Evolutionary conservation across 2,113 vertebrate genomes (phyloP), one percentile per base, ranked within the genome.

Genomic region (Carassius auratus): DNA sequence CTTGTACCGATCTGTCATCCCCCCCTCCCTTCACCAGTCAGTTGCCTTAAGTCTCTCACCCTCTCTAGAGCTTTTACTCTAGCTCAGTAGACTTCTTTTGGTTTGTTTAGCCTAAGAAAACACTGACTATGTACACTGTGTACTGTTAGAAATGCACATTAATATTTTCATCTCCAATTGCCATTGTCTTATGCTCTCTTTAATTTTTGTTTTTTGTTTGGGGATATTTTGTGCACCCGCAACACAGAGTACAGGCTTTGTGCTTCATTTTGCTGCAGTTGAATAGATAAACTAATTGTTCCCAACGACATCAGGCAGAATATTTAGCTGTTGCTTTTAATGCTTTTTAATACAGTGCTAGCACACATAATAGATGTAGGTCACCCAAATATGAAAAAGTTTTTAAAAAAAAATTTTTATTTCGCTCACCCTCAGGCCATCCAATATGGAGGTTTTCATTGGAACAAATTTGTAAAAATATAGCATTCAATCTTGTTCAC

Each of bases 1-100:
- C 88, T 92, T 82, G 87, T 89, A 85, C 88, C 91, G 89, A 91
- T 92, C 88, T 91, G 81, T 91, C 91, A 86, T 86, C 85, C 85
- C 89, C 84, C 89, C 88, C 86, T 90, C 82, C 83, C 90, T 81
- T 73, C 81, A 83, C 66, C 81, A 83, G 68, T 83, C 30, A 88
- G 89, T 90, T 86, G 91, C 88, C 88, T 91, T 90, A 92, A 92
- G 91, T 87, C 90, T 90, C 90, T 91, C 86, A 89, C 89, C 87
- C 90, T 81, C 89, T 87, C 78, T 91, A 93, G 88, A 90, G 84
- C 74, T 81, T 83, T 84, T 73, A 82, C 83, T 78, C 77, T 81
- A 81, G 88, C 86, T 85, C 82, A 83, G 38, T 87, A 78, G 66
- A 89, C 69, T 86, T 57, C 36, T 76, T 81, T 81, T 76, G 84